Evolutionary conservation across 2,888 invertebrate species (phyloP), one percentile per base, ranked within the genome.

Genomic region (Linyphia triangularis): DNA sequence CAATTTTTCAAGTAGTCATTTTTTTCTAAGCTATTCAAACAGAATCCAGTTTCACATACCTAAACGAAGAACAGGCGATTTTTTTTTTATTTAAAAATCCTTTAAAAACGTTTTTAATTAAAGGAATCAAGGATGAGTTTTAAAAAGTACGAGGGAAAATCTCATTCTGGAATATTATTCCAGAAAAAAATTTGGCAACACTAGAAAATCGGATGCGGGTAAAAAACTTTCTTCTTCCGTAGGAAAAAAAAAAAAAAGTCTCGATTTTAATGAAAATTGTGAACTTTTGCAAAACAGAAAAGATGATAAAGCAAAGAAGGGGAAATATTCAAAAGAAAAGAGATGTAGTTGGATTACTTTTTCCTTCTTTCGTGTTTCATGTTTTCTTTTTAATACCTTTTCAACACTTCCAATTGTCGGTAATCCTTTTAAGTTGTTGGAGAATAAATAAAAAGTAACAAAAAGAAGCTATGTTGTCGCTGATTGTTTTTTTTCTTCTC

Each of bases 71-170:
- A 22, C 57, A 30, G 22, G n/a, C n/a, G n/a, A n/a, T n/a, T n/a
- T n/a, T 6, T 65, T 51, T 22, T 72, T 69, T n/a, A 9, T 24
- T 37, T 33, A 51, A 33, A 30, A 75, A 75, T 61, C 37, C 61
- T 61, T 75, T 59, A 75, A 61, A 75, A 75, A 75, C 75, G 75
- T 75, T 75, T 75, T 75, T 75, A 75, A 75, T 75, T 75, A 75
- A 75, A 75, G 16, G 59, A 61, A 75, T 75, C 75, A 75, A 75
- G 61, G 75, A 61, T 61, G 33, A 24, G 75, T 61, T 59, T 75
- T 75, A 75, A 75, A 59, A 24, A n/a, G 59, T 59, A 30, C 37
- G 33, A 61, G 75, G 61, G 61, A 75, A 75, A 75, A 33, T 75
- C 33, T 59, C 75, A 75, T 75, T 75, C 75, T 61, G 59, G 37